phyloP scores from a whole-genome alignment of 2,888 invertebrate species.

The Caenorhabditis doughertyi region DNA sequence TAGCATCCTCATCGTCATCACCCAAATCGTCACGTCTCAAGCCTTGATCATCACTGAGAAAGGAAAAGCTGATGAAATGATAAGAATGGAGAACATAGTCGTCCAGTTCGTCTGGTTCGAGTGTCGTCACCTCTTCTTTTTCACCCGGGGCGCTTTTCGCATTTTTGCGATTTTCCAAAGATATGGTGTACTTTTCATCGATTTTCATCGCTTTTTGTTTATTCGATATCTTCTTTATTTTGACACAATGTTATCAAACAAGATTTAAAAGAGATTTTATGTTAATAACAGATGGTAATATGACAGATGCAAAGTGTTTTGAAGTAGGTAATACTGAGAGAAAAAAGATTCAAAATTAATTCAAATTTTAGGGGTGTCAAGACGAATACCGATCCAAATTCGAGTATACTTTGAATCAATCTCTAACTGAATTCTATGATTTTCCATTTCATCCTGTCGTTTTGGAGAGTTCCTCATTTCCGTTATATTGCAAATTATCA shows the following conservation, averaged over 20 bases:
- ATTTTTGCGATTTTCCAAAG: constrained; percentile 45
- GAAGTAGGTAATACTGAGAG: constrained; percentile 67
- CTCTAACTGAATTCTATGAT: constrained; percentile 79
- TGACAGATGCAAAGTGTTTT: constrained; percentile 79
- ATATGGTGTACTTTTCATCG: constrained; percentile 45
- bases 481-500: constrained; percentile 79
- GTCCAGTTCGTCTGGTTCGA: constrained; percentile 60
- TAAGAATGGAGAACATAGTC: constrained; percentile 48
- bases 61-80: constrained; percentile 60
- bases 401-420: constrained; percentile 77
- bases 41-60: constrained; percentile 36
- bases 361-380: constrained; percentile 77
- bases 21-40: constrained; percentile 43
- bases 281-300: constrained; percentile 78
- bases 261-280: constrained; percentile 80
- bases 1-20: neutral
- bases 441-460: constrained; percentile 82
- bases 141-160: constrained; percentile 6
- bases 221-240: neutral
- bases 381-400: constrained; percentile 76
- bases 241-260: constrained; percentile 34
- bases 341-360: neutral
- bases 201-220: neutral
- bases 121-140: constrained; percentile 50
- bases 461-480: constrained; percentile 74